Conservation (phyloP, 2,888 invertebrate species). For the Globia sparganii region DNA sequence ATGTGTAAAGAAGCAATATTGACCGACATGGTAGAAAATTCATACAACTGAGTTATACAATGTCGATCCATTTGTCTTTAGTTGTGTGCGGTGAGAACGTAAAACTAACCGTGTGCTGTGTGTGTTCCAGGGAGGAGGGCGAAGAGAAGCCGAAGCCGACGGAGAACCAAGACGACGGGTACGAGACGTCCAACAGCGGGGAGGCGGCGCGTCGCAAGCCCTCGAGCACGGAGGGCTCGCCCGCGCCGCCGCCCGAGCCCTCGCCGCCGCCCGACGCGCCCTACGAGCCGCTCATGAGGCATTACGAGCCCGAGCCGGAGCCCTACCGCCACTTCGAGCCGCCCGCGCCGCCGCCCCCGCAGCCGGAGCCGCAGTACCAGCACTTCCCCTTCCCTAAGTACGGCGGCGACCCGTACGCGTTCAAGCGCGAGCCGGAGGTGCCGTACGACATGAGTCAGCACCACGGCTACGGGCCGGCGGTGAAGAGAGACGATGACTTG, state of each 20-base stretch:
- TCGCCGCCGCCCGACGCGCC: conserved; percentile 76
- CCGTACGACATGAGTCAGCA: conserved; percentile 88
- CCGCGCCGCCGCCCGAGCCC: conserved; percentile 79
- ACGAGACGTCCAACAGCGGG: conserved; percentile 95
- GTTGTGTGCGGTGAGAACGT: not conserved
- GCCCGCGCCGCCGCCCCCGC: conserved; percentile 73
- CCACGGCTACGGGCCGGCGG: conserved; percentile 71
- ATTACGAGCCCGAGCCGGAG: conserved; percentile 78
- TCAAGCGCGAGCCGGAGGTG: conserved; percentile 85
- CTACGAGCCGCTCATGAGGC: conserved; percentile 77
- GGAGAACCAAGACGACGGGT: conserved; percentile 96
- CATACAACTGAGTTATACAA: not conserved
- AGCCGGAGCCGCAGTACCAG: conserved; percentile 80
- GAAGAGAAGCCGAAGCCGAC: conserved; percentile 90
- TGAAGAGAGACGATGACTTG: conserved; percentile 84
- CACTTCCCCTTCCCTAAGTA: conserved; percentile 87
- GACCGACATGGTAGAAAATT: not conserved
- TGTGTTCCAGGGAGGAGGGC: conserved; percentile 85
- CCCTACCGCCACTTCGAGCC: conserved; percentile 78
- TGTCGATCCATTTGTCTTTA: not conserved
- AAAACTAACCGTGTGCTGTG: conserved; percentile 11
- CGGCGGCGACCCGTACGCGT: conserved; percentile 83
- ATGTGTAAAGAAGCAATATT: not conserved
- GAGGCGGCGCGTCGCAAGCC: conserved; percentile 88
- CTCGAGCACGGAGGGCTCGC: conserved; percentile 80